phyloP scores from a whole-genome alignment of 2,113 vertebrate genomes.

The Microcebus griseorufus region DNA sequence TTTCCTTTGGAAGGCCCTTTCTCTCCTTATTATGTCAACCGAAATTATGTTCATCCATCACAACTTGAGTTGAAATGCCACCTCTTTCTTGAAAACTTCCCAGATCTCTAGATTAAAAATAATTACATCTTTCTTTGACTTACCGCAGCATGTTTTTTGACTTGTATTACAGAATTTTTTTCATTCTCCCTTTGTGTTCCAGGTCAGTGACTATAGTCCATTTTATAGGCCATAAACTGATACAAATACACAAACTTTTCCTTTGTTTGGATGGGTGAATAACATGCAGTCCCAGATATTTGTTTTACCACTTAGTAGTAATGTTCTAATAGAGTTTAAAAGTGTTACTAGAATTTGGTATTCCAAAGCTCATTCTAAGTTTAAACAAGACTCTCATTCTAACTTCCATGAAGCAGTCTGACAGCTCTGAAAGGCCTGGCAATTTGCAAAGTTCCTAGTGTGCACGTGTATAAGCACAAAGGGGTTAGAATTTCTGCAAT shows the following conservation, averaged over 20 bases:
- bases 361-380: not conserved
- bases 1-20: not conserved
- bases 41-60: constrained; percentile 40
- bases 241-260: constrained; percentile 36
- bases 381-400: constrained; percentile 5
- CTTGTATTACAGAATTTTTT: constrained; percentile 14
- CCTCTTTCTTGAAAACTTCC: not conserved
- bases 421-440: not conserved
- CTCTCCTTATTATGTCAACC: not conserved
- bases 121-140: constrained; percentile 20
- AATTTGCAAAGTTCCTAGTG: not conserved
- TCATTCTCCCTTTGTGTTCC: not conserved
- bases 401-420: constrained; percentile 25
- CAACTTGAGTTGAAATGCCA: constrained; percentile 18
- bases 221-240: constrained; percentile 1
- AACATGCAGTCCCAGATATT: not conserved
- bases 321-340: constrained; percentile 27
- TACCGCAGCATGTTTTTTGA: not conserved
- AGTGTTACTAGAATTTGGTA: constrained; percentile 18
- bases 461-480: not conserved
- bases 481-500: not conserved
- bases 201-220: not conserved
- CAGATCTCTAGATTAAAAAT: constrained; percentile 27
- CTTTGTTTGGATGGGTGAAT: constrained; percentile 38
- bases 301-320: constrained; percentile 49